A percentile compares a stretch with the other conserved stretches of the same genome.
Conservation (phyloP, 2,113 vertebrate genomes). For the Ophiodon elongatus region DNA sequence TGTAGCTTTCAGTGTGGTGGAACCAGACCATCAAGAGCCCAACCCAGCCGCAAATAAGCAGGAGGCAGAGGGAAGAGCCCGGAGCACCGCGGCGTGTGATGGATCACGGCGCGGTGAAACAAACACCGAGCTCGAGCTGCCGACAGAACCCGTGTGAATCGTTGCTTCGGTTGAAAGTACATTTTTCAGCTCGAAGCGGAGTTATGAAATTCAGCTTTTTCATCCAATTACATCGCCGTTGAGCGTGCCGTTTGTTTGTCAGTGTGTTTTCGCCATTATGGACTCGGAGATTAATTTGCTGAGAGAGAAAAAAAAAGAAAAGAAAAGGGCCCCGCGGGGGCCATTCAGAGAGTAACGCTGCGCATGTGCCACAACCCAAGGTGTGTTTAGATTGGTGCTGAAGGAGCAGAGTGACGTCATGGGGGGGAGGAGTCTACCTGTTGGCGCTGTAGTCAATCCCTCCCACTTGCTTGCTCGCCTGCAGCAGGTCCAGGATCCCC, state of each 20-base stretch:
- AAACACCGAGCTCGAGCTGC: constrained; percentile 80
- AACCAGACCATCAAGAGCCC: constrained; percentile 94
- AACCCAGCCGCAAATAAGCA: constrained; percentile 81
- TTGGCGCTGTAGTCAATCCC: constrained; percentile 96
- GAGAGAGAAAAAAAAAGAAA: constrained; percentile 16
- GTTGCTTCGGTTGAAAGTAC: constrained; percentile 55
- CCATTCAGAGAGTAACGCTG: constrained; percentile 37
- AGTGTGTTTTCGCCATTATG: constrained; percentile 54
- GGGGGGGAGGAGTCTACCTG: constrained; percentile 86
- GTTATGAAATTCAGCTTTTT: constrained; percentile 57
- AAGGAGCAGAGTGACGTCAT: constrained; percentile 5
- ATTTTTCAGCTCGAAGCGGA: constrained; percentile 44
- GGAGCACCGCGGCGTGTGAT: constrained; percentile 73
- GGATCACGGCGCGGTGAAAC: constrained; percentile 79
- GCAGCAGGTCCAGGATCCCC: constrained; percentile 95
- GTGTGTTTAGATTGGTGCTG: constrained; percentile 16
- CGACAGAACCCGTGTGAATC: constrained; percentile 69
- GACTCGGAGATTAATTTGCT: constrained; percentile 45
- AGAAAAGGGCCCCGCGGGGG: constrained; percentile 25
- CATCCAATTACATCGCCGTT: constrained; percentile 31
- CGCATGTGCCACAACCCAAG: background rate
- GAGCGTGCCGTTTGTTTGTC: constrained; percentile 61
- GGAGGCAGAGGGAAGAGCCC: constrained; percentile 84
- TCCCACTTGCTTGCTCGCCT: constrained; percentile 98
- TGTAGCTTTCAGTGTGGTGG: constrained; percentile 86